Evolutionary conservation across 2,113 vertebrate genomes (phyloP).

Genomic region (Orycteropus afer): DNA sequence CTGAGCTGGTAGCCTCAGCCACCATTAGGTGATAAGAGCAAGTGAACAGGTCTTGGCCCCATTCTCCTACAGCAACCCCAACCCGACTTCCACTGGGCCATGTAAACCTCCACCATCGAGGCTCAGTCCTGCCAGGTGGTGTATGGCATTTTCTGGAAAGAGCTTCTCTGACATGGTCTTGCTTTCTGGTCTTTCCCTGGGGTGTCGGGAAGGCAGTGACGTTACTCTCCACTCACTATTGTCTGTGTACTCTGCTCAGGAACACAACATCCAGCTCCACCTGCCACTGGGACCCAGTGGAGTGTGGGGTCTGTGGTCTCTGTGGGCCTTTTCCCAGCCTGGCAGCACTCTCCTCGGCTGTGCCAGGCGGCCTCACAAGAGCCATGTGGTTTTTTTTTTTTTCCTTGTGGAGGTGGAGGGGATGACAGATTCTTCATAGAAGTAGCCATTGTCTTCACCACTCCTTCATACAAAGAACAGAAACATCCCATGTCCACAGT

Average conservation of each 20-base stretch:
- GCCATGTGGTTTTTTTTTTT: no score
- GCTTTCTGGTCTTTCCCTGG: not conserved
- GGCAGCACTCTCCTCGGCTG: not conserved
- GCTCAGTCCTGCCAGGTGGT: not conserved
- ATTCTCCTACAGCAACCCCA: not conserved
- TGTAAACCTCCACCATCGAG: rapidly evolving
- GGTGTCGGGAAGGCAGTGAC: not conserved
- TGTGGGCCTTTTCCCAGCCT: not conserved
- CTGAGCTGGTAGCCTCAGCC: not conserved
- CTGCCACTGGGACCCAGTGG: not conserved
- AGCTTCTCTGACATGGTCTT: not conserved
- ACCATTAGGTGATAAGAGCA: no score
- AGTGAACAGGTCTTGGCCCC: not conserved
- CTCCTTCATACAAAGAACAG: not conserved
- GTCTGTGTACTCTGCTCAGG: not conserved
- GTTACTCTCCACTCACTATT: not conserved
- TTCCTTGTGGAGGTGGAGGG: not conserved
- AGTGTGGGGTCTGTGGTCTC: not conserved
- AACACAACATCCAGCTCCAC: not conserved
- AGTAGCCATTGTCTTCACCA: not conserved
- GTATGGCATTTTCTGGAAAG: not conserved
- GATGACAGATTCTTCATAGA: not conserved
- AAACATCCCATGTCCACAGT: not conserved
- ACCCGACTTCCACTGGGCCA: not conserved
- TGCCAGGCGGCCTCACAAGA: not conserved